A percentile compares a stretch with the other conserved stretches of the same genome.
Evolutionary conservation across 2,888 invertebrate genomes (phyloP).

Genomic region (Tubulanus polymorphus): DNA sequence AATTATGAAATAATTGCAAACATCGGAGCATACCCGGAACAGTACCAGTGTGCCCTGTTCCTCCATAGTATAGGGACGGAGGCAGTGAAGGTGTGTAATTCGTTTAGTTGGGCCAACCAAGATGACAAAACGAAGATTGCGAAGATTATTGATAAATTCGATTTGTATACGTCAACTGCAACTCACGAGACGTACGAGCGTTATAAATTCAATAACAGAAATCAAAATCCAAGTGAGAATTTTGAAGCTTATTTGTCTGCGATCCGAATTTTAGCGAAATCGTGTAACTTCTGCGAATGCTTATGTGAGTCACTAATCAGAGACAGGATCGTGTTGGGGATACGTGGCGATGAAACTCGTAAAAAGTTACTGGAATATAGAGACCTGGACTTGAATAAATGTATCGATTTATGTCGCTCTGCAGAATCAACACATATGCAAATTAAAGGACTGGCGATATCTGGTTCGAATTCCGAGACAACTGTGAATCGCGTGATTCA

Average conservation of each 20-base stretch:
- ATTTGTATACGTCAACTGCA: constrained; percentile 14
- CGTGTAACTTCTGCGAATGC: constrained; percentile 19
- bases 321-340: constrained; percentile 13
- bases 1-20: background rate
- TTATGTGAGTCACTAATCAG: constrained; percentile 13
- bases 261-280: constrained; percentile 12
- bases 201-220: constrained; percentile 18
- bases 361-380: constrained; percentile 6
- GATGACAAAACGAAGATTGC: constrained; percentile 12
- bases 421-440: constrained; percentile 4
- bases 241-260: constrained; percentile 13
- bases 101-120: background rate
- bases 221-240: constrained; percentile 11
- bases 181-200: constrained; percentile 19
- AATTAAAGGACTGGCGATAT: constrained; percentile 7
- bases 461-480: too few relatives aligned
- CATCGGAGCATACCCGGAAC: background rate
- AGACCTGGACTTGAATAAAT: constrained; percentile 10
- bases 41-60: background rate
- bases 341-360: background rate
- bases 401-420: constrained; percentile 9
- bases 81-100: background rate
- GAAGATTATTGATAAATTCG: constrained; percentile 14
- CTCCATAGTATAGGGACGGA: background rate
- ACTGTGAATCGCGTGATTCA: too few relatives aligned